Base-by-base conservation (phyloP, 2,113 vertebrate genomes). In the Aegotheles bennettii region DNA sequence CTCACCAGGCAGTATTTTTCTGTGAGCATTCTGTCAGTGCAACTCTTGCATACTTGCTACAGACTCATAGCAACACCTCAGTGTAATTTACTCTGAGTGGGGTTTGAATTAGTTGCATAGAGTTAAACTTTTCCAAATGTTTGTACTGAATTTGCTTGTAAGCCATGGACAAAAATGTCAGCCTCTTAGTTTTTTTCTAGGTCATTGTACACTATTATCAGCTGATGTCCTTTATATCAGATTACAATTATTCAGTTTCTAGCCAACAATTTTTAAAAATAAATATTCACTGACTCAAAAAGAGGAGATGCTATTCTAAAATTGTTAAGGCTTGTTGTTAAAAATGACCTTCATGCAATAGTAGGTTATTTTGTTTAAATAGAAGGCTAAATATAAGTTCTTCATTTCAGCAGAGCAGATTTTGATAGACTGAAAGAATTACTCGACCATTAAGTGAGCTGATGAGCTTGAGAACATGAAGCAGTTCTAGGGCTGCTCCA, bases 311-410 rank as follows among this genome's bases (percentile, higher is more conserved):
- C 51, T 84, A 17, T 59, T 77, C 86, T 92, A 63, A 92, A 94
- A 84, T 24, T n/a, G 68, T 54, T 84, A 3, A 29, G 80, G 79
- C 59, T 74, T 42, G 63, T 90, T 95, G 92, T 94, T 97, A 92
- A 89, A 84, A 77, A 77, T 75, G 94, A 97, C 95, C 95, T 97
- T 93, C 10, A 4, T 43, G 86, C 64, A 33, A 19, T 67, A 80
- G 63, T 35, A 95, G 96, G 94, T 93, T 63, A 95, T 86, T 90
- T 88, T 75, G 11, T 80, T 94, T 74, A 80, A 94, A 88, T 23
- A 91, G 91, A 42, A 87, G 33, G 45, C 82, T 26, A 25, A 42
- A 65, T 88, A 88, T 84, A 92, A 89, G 48, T 48, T 73, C 23
- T 47, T 25, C 24, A 9, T 60, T 92, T 80, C 45, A 67, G 64